Evolutionary conservation across 2,888 invertebrate species (phyloP).

Genomic region (Prionchulus punctatus): DNA sequence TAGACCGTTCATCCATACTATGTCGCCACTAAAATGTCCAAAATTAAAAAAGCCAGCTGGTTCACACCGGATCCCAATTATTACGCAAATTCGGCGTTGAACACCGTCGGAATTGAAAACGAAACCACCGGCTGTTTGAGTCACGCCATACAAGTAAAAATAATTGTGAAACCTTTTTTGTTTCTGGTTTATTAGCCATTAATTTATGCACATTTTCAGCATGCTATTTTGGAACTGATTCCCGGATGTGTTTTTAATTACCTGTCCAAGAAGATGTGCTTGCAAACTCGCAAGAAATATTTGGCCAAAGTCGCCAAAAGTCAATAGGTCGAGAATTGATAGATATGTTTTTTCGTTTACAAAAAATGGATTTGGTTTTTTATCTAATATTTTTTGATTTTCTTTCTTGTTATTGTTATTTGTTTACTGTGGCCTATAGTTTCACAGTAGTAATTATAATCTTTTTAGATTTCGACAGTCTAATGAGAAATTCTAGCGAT

Average conservation of each 20-base stretch:
- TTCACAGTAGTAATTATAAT: too few species aligned
- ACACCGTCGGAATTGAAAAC: conserved; percentile 23
- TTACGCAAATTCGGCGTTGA: conserved; percentile 27
- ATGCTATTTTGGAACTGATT: not conserved
- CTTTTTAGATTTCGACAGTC: too few species aligned
- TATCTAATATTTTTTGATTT: too few species aligned
- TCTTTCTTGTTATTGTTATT: too few species aligned
- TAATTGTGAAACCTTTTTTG: not conserved
- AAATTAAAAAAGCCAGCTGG: conserved; percentile 1
- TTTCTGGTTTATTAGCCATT: not conserved
- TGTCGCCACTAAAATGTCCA: conserved; percentile 59
- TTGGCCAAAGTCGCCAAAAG: not conserved
- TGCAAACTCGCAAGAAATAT: not conserved
- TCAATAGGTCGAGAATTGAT: too few species aligned
- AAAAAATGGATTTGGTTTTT: too few species aligned
- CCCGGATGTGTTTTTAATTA: not conserved
- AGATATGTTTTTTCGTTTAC: too few species aligned
- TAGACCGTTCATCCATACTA: conserved; percentile 71
- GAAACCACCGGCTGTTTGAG: conserved; percentile 29
- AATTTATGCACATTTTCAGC: not conserved
- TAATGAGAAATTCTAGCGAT: too few species aligned
- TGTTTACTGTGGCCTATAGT: too few species aligned
- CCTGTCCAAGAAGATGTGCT: not conserved
- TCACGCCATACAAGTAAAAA: conserved; percentile 28
- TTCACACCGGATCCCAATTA: conserved; percentile 22